Evolutionary conservation across 2,888 invertebrate genomes (phyloP), one percentile per base, ranked within the genome.

Genomic region (Sphinx pinastri): DNA sequence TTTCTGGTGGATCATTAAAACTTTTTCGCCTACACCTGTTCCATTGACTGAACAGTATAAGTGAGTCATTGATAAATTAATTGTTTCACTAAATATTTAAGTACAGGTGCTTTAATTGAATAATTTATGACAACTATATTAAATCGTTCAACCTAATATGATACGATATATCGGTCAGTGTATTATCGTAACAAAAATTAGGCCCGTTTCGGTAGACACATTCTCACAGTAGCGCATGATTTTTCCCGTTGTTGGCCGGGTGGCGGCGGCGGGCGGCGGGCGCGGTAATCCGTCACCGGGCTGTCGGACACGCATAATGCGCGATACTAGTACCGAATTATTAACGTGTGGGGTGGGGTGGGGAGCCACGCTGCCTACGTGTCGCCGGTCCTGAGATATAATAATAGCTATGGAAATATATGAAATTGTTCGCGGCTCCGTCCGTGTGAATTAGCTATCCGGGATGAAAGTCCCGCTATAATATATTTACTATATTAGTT

Each of bases 281-380:
- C 80, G 88, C 14, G 55, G 55, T 19, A 55, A 90, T 90, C 89
- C 79, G 82, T 90, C 89, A 90, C 84, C 70, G 74, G 70, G 81
- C 84, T 85, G 87, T 86, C 89, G 81, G 72, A 75, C 73, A 76
- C 77, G 76, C 80, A 86, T 88, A 87, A 89, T 89, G 89, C 88
- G 83, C 79, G 81, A 74, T 79, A 78, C 84, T 83, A 82, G 85
- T 84, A 84, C 81, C 81, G 80, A 84, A 87, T 88, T 87, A 88
- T 88, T 85, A 87, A 81, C 85, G 70, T 52, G 67, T 55, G 58
- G 52, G 45, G 68, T 1, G 25, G 52, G 45, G 68, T 1, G 25
- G 63, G 58, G 58, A 68, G 49, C 55, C 16, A 55, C 55, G 55
- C 49, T 47, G 45, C 45, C 16, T 63, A 49, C 63, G 45, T 38